phyloP scores from a whole-genome alignment of 1,140 invertebrate species.

The Centruroides vittatus region DNA sequence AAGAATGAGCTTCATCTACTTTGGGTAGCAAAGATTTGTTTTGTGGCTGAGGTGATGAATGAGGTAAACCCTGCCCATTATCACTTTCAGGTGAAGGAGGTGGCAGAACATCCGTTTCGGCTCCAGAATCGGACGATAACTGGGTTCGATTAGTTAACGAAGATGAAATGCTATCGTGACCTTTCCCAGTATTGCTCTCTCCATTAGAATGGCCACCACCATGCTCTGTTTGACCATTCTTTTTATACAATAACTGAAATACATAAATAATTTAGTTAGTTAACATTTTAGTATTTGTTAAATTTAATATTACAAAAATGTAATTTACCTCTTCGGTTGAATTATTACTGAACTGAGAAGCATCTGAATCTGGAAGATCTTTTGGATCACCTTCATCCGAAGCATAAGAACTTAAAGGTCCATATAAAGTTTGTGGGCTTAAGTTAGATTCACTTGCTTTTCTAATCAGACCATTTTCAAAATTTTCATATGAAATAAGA shows the following conservation, averaged over 20 bases:
- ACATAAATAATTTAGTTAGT: background rate
- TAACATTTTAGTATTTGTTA: background rate
- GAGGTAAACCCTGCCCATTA: background rate
- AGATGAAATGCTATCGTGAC: conserved; percentile 6
- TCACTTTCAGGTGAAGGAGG: conserved; percentile 2
- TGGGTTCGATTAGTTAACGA: conserved; percentile 8
- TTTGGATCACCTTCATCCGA: background rate
- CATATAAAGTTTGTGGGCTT: conserved; percentile 3
- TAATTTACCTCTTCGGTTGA: background rate
- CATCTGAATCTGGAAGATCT: background rate
- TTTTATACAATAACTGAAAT: background rate
- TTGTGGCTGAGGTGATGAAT: conserved; percentile 1
- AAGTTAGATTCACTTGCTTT: conserved; percentile 4
- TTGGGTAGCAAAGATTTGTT: background rate
- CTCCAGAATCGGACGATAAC: conserved; percentile 8
- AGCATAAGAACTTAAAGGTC: conserved; percentile 3
- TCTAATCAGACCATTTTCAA: conserved; percentile 5
- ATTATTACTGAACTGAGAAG: background rate
- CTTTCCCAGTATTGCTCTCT: conserved; percentile 3
- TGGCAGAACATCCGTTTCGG: conserved; percentile 3
- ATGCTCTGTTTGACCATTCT: background rate
- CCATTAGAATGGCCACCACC: conserved; percentile 4
- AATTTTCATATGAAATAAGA: conserved; percentile 10
- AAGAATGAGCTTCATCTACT: background rate
- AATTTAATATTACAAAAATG: too few species aligned